These are phyloP conservation scores for Neodiprion lecontei DNA, from an alignment of 1,140 invertebrate genomes.

Conservation along the genomic window DNA sequence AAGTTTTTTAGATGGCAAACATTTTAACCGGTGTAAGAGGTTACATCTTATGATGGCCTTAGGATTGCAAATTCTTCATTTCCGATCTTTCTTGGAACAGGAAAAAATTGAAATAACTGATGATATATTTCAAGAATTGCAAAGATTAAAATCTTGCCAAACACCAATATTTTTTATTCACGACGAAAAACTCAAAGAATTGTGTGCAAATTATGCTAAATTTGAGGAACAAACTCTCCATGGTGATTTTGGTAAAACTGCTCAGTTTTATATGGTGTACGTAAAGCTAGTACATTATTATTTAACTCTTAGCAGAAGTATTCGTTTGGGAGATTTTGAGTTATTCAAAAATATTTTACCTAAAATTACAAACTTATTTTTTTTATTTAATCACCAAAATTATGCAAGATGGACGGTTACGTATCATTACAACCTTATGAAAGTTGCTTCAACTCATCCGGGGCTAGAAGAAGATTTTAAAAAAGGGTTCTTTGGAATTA, in stretches of 20 bases:
- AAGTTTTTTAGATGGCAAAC: slow-evolving; percentile 52
- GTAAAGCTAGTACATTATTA: slow-evolving; percentile 32
- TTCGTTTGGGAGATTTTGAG: slow-evolving; percentile 33
- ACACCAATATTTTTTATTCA: slow-evolving; percentile 25
- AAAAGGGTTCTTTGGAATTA: slow-evolving; percentile 36
- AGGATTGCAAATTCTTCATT: slow-evolving; percentile 37
- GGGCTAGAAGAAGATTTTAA: slow-evolving; percentile 30
- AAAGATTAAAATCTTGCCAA: slow-evolving; percentile 8
- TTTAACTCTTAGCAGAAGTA: slow-evolving; percentile 26
- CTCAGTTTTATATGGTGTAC: slow-evolving; percentile 34
- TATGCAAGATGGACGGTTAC: slow-evolving; percentile 25
- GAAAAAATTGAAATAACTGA: slow-evolving; percentile 31
- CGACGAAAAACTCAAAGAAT: slow-evolving; percentile 21
- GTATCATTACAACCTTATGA: slow-evolving; percentile 22
- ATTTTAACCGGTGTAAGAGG: slow-evolving; percentile 60
- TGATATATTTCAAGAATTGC: slow-evolving; percentile 20
- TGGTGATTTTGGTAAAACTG: slow-evolving; percentile 31
- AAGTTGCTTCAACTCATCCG: slow-evolving; percentile 39
- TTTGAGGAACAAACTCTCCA: slow-evolving; percentile 29
- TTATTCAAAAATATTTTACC: slow-evolving; percentile 30
- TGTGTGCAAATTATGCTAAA: slow-evolving; percentile 34
- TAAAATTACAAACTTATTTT: slow-evolving; percentile 36
- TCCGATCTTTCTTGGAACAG: slow-evolving; percentile 24
- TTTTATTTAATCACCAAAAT: slow-evolving; percentile 34
- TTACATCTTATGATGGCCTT: slow-evolving; percentile 51